phyloP scores from a whole-genome alignment of 2,888 invertebrate genomes.

The Stenoptilia bipunctidactyla region DNA sequence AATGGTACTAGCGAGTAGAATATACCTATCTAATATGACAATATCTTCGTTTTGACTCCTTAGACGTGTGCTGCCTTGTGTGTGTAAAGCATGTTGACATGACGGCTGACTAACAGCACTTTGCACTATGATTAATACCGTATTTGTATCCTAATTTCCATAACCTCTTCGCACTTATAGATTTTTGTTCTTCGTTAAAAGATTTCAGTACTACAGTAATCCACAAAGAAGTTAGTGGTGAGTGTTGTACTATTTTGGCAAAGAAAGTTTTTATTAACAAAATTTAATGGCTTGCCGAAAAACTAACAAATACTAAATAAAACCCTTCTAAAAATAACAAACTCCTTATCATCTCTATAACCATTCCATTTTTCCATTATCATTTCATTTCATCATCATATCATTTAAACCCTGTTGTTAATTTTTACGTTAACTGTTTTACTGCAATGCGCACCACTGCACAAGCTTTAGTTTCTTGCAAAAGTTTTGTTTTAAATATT shows the following conservation, averaged over 20 bases:
- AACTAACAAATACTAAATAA: slow-evolving; percentile 6
- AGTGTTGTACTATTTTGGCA: slow-evolving; percentile 64
- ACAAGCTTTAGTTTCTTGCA: too few relatives aligned
- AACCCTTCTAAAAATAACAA: neutral
- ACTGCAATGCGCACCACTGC: too few relatives aligned
- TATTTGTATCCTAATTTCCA: neutral
- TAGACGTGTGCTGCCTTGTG: slow-evolving; percentile 40
- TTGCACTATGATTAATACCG: slow-evolving; percentile 33
- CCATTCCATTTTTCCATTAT: too few relatives aligned
- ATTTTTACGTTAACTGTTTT: too few relatives aligned
- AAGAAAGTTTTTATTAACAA: slow-evolving; percentile 49
- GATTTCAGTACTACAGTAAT: slow-evolving; percentile 63
- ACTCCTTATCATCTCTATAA: neutral
- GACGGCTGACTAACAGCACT: slow-evolving; percentile 65
- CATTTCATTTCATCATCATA: too few relatives aligned
- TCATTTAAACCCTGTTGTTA: too few relatives aligned
- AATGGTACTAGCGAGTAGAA: slow-evolving; percentile 34
- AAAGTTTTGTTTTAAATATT: too few relatives aligned
- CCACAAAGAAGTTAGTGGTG: slow-evolving; percentile 64
- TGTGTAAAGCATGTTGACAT: slow-evolving; percentile 62
- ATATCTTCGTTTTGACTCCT: slow-evolving; percentile 62
- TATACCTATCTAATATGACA: slow-evolving; percentile 26
- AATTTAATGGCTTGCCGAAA: slow-evolving; percentile 19
- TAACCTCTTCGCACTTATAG: slow-evolving; percentile 40
- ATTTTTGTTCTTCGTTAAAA: slow-evolving; percentile 55